These are phyloP conservation scores for Mus minutoides DNA, from an alignment of 2,797 vertebrate species.

Conservation along the genomic window DNA sequence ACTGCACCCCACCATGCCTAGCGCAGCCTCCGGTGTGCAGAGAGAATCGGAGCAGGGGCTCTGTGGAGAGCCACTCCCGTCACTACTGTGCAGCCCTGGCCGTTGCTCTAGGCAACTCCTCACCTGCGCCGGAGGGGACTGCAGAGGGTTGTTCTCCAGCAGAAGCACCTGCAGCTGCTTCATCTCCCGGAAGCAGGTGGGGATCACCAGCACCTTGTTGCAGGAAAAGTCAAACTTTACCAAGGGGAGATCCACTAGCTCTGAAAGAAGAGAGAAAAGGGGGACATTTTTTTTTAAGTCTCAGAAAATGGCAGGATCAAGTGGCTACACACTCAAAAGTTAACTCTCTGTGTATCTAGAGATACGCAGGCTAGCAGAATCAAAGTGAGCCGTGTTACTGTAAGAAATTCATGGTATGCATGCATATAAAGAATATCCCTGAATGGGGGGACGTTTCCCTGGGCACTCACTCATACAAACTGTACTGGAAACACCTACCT, in stretches of 20 bases:
- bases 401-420: background rate
- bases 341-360: background rate
- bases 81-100: background rate
- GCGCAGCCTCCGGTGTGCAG: background rate
- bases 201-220: conserved; percentile 97
- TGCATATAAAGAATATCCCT: background rate
- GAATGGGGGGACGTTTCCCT: background rate
- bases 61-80: no score
- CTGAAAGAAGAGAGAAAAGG: conserved; percentile 85
- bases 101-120: conserved; percentile 33
- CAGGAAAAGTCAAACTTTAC: conserved; percentile 98
- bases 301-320: conserved; percentile 59
- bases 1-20: background rate
- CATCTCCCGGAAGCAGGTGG: conserved; percentile 96
- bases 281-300: background rate
- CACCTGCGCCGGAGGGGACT: conserved; percentile 97
- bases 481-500: background rate
- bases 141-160: conserved; percentile 96
- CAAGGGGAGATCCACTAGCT: conserved; percentile 95
- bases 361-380: background rate
- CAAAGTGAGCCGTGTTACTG: background rate
- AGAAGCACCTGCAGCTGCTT: conserved; percentile 93
- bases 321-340: conserved; percentile 25
- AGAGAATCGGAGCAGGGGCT: no score
- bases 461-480: background rate